phyloP scores from a whole-genome alignment of 2,888 invertebrate genomes.

The Calameuta filiformis region DNA sequence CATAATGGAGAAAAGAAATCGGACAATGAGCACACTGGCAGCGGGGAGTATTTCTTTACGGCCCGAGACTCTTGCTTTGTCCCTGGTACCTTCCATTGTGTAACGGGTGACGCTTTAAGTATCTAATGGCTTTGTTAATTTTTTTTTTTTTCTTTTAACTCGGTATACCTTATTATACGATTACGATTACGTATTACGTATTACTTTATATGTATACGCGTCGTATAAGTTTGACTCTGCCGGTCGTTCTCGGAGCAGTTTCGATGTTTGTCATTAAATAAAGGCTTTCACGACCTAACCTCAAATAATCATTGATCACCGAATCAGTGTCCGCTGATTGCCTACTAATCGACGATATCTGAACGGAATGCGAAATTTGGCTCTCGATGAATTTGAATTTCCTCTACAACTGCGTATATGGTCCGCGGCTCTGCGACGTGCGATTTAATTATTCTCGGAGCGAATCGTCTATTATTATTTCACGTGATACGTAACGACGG shows the following conservation, averaged over 20 bases:
- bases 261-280: background rate
- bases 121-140: background rate
- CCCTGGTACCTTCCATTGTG: background rate
- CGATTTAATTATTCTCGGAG: background rate
- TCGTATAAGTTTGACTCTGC: background rate
- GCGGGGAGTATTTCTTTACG: background rate
- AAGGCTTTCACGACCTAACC: background rate
- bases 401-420: background rate
- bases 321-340: background rate
- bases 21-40: background rate
- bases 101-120: background rate
- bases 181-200: slow-evolving; percentile 2
- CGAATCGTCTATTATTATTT: background rate
- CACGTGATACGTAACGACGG: background rate
- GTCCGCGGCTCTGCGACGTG: background rate
- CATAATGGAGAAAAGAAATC: background rate
- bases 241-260: background rate
- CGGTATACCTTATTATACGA: background rate
- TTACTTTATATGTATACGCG: background rate
- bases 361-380: background rate
- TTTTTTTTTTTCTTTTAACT: background rate
- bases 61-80: background rate
- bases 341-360: background rate
- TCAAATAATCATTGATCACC: background rate
- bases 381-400: background rate